Base-by-base conservation (phyloP, 2,797 vertebrate genomes). In the Crenichthys baileyi region DNA sequence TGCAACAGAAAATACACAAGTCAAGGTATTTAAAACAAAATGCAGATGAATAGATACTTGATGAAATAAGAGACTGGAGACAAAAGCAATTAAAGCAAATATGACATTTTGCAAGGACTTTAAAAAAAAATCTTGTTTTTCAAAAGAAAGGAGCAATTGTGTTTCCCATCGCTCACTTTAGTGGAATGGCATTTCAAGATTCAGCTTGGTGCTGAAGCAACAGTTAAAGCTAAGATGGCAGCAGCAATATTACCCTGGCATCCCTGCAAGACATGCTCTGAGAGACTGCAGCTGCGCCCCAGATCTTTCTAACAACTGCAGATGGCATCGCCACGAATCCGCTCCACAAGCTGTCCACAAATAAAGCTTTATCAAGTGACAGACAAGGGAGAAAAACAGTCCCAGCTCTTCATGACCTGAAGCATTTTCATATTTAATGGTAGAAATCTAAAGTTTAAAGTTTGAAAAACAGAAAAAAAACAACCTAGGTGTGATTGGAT, bases 221-320 rank as follows among this genome's bases (percentile, higher is more conserved):
- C 73, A 84, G 72, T 76, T 6, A 26, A 53, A 86, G 80, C 85
- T 71, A 71, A 81, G 74, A 85, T 83, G 85, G 72, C 83, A 81
- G 84, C 67, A 83, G 74, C 79, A 75, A 75, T 83, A 88, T 88
- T 75, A 83, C 58, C 84, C 80, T 87, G 88, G 83, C 85, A 87
- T 83, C 77, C 63, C 78, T 65, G 78, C 72, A 79, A 83, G 83
- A 83, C 82, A 85, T 86, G 79, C 86, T 84, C 74, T 77, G 77
- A 87, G 79, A 75, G 72, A 76, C 72, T 84, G 79, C 90, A 89
- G 86, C 85, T 88, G 88, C 3, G 78, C 72, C 87, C 82, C 78
- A 87, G 90, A 85, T 87, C 85, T 91, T 86, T 83, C 75, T 80
- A 81, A 85, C 81, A 89, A 90, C 88, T 58, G 79, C 86, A 90